A percentile compares a stretch with the other conserved stretches of the same genome.
These are phyloP conservation scores for Drosophila greeni DNA, from an alignment of 2,888 invertebrate species.

Conservation along the genomic window DNA sequence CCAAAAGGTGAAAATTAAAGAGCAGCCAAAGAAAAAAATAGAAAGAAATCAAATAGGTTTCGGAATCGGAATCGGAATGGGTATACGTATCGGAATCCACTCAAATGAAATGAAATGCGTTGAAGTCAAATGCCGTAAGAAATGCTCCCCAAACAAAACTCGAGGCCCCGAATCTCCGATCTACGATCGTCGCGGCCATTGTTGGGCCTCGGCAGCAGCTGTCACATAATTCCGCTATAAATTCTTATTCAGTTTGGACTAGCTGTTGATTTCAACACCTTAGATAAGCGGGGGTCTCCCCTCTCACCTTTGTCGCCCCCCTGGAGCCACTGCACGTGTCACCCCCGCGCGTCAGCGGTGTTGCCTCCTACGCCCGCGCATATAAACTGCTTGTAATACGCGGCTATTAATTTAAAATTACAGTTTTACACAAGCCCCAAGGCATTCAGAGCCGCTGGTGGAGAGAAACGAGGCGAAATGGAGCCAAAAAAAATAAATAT, in stretches of 20 bases:
- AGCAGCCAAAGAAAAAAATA: conserved; percentile 59
- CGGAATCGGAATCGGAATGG: conserved; percentile 29
- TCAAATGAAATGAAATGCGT: conserved; percentile 55
- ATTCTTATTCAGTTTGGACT: conserved; percentile 71
- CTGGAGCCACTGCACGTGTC: conserved; percentile 3
- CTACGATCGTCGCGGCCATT: conserved; percentile 8
- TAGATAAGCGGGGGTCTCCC: conserved; percentile 43
- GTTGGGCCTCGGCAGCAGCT: conserved; percentile 61
- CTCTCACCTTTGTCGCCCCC: neutral
- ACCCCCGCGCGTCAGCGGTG: conserved; percentile 35
- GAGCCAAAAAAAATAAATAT: conserved; percentile 15
- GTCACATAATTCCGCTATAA: conserved; percentile 76
- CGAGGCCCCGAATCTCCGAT: conserved; percentile 34
- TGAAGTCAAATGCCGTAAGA: conserved; percentile 61
- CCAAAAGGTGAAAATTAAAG: conserved; percentile 66
- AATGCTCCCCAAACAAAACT: conserved; percentile 30
- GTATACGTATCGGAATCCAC: conserved; percentile 37
- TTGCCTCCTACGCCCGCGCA: conserved; percentile 69
- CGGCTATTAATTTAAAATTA: conserved; percentile 73
- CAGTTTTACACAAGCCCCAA: conserved; percentile 65
- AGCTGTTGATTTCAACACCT: conserved; percentile 76
- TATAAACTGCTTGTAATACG: conserved; percentile 74
- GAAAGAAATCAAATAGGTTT: conserved; percentile 51
- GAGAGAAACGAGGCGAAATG: conserved; percentile 16
- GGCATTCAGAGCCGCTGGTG: conserved; percentile 13